phyloP scores from a whole-genome alignment of 2,113 vertebrate species.

The Heteronetta atricapilla region DNA sequence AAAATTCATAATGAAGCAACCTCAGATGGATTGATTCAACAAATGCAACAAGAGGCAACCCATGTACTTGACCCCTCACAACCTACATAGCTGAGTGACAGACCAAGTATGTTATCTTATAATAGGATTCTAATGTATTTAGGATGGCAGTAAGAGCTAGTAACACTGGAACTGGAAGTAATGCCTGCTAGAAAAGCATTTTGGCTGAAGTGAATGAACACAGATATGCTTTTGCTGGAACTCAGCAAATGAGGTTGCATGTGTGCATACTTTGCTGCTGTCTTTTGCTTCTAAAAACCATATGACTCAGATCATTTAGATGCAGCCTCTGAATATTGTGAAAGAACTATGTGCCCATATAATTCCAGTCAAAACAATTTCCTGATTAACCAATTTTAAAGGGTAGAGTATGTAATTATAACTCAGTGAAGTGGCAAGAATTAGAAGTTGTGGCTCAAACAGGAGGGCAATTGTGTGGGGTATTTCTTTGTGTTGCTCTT shows the following conservation, averaged over 20 bases:
- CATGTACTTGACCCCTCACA: neutral
- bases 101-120: neutral
- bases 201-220: neutral
- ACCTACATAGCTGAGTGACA: neutral
- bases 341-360: neutral
- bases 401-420: neutral
- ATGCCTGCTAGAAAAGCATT: neutral
- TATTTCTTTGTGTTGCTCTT: neutral
- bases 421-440: neutral
- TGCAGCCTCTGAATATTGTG: neutral
- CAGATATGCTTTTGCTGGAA: neutral
- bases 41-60: neutral
- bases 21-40: neutral
- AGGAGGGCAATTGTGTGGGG: accelerated
- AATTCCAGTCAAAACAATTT: slow-evolving; percentile 18
- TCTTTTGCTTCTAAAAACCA: slow-evolving; percentile 11
- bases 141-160: neutral
- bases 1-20: neutral
- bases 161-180: neutral
- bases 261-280: neutral
- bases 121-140: neutral
- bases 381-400: neutral
- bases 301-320: neutral
- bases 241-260: neutral
- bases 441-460: neutral